Evolutionary conservation across 2,888 invertebrate species (phyloP).

Genomic region (Parelbella ahira): DNA sequence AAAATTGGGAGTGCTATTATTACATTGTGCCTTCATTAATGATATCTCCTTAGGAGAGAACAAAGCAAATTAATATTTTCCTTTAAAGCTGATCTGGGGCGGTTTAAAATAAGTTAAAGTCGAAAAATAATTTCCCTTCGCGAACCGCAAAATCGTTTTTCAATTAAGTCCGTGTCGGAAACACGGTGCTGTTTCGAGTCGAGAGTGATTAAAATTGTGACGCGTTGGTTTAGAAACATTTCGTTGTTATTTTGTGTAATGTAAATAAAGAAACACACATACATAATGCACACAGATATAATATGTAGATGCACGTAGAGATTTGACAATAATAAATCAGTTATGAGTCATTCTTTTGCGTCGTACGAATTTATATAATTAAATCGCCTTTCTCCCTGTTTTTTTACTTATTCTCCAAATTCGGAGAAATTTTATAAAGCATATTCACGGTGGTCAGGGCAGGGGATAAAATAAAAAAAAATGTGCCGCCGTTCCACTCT

Average conservation of each 20-base stretch:
- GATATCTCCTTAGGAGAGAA: background rate
- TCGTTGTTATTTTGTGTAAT: background rate
- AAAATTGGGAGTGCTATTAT: too few relatives aligned
- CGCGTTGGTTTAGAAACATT: slow-evolving; percentile 11
- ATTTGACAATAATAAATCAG: too few relatives aligned
- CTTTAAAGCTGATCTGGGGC: slow-evolving; percentile 22
- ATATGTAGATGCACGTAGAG: too few relatives aligned
- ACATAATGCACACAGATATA: too few relatives aligned
- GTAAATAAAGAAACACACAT: too few relatives aligned
- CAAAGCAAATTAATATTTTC: slow-evolving; percentile 27
- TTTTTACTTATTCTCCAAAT: too few relatives aligned
- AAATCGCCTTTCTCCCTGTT: too few relatives aligned
- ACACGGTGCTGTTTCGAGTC: slow-evolving; percentile 27
- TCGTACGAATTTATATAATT: too few relatives aligned
- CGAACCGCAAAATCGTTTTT: slow-evolving; percentile 36
- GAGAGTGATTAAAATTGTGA: slow-evolving; percentile 20
- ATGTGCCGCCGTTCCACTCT: slow-evolving; percentile 19
- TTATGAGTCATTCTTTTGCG: too few relatives aligned
- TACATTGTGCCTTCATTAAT: slow-evolving; percentile 4
- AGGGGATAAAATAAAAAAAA: background rate
- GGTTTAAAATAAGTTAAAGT: slow-evolving; percentile 29
- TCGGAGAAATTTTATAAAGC: too few relatives aligned
- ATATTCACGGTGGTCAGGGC: too few relatives aligned
- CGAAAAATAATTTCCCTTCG: slow-evolving; percentile 32
- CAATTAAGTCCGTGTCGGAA: slow-evolving; percentile 36